phyloP scores from a whole-genome alignment of 1,140 invertebrate genomes.

The Conus ventricosus region DNA sequence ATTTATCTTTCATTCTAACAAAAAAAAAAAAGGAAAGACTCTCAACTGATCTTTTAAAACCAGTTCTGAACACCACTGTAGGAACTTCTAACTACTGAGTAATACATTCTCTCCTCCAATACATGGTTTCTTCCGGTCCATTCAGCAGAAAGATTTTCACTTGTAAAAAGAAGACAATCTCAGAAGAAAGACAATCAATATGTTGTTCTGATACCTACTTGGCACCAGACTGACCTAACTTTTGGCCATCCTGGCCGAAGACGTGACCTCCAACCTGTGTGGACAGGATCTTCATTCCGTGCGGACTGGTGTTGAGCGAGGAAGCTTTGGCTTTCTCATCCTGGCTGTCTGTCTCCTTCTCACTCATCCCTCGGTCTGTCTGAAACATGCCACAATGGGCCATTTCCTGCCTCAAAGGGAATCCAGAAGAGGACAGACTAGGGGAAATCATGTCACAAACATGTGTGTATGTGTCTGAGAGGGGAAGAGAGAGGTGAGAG shows the following conservation, averaged over 20 bases:
- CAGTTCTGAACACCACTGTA: no score
- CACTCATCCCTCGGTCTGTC: not conserved
- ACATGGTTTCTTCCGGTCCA: not conserved
- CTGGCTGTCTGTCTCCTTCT: not conserved
- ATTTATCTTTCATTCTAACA: no score
- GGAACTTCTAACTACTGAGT: no score
- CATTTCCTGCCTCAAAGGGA: not conserved
- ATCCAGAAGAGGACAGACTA: not conserved
- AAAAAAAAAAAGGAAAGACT: no score
- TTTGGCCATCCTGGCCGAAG: not conserved
- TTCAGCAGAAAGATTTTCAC: not conserved
- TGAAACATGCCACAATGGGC: not conserved
- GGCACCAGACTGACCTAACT: not conserved
- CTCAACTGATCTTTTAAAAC: no score
- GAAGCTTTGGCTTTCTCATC: not conserved
- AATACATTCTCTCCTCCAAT: no score
- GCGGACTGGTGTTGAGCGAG: not conserved
- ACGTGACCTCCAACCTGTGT: conserved; percentile 24
- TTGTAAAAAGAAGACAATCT: not conserved
- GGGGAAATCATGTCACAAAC: not conserved
- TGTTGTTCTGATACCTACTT: not conserved
- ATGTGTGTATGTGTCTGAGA: no score
- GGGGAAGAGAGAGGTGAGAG: no score
- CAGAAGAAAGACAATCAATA: not conserved
- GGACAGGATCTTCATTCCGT: not conserved